Percentiles rank a stretch among this genome's conserved stretches.
Conservation (phyloP, 2,797 vertebrate genomes). For the Champsocephalus esox region DNA sequence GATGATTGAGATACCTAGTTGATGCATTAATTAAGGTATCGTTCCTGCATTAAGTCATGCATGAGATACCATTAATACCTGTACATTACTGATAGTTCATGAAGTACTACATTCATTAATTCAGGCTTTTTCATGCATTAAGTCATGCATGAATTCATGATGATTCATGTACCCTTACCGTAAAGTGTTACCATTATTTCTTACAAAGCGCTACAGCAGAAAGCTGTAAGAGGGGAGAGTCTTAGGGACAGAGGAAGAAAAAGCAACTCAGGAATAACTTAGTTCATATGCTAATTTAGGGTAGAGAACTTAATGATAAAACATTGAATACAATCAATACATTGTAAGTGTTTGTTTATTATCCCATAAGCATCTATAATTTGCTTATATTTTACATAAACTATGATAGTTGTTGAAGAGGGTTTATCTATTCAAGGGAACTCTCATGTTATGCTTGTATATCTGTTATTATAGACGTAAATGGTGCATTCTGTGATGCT, state of each 20-base stretch:
- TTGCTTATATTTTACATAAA: neutral
- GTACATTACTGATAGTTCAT: too few relatives aligned
- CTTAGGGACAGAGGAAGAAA: conserved; percentile 26
- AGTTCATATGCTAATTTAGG: conserved; percentile 20
- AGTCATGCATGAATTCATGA: too few relatives aligned
- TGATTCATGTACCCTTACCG: too few relatives aligned
- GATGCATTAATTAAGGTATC: too few relatives aligned
- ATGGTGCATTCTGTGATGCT: conserved; percentile 10
- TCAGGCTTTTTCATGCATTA: too few relatives aligned
- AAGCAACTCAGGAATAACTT: conserved; percentile 39
- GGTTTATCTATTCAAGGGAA: conserved; percentile 20
- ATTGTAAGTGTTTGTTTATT: conserved; percentile 21
- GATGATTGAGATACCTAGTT: too few relatives aligned
- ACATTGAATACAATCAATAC: conserved; percentile 12
- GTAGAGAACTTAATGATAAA: conserved; percentile 10
- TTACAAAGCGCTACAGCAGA: conserved; percentile 14
- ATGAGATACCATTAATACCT: too few relatives aligned
- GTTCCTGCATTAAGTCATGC: too few relatives aligned
- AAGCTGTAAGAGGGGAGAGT: conserved; percentile 2
- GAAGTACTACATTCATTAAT: too few relatives aligned
- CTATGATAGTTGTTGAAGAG: neutral
- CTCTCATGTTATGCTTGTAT: neutral
- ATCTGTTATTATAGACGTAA: neutral
- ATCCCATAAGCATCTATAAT: conserved; percentile 13
- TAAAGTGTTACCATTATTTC: neutral